A percentile compares a stretch with the other conserved stretches of the same genome.
phyloP scores from a whole-genome alignment of 2,888 invertebrate genomes.

The Dichetophora obliterata region DNA sequence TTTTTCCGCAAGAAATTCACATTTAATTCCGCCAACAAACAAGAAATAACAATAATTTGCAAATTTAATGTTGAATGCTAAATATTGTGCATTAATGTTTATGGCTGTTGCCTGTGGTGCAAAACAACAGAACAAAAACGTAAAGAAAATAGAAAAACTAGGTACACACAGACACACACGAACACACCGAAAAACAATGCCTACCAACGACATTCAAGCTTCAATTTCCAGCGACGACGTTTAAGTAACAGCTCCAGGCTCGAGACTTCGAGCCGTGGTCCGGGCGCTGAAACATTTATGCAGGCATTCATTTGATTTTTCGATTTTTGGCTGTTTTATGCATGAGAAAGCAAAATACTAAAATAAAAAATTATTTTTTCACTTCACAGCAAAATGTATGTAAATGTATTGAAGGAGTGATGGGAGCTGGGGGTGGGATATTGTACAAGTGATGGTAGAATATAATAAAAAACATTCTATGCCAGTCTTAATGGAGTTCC shows the following conservation, averaged over 20 bases:
- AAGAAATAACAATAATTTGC: constrained; percentile 43
- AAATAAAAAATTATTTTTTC: constrained; percentile 45
- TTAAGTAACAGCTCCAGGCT: not conserved
- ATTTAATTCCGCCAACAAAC: constrained; percentile 14
- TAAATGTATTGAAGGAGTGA: not conserved
- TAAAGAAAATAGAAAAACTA: not conserved
- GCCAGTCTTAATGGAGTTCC: constrained; percentile 6
- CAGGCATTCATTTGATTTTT: constrained; percentile 40
- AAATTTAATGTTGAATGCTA: constrained; percentile 47
- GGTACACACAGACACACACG: not conserved
- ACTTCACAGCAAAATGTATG: constrained; percentile 42
- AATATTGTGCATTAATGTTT: constrained; percentile 26
- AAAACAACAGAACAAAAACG: not conserved
- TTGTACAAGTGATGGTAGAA: not conserved
- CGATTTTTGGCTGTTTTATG: constrained; percentile 54
- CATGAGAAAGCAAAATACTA: constrained; percentile 57
- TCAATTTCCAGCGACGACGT: constrained; percentile 1
- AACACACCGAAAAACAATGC: not conserved
- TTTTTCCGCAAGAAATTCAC: not conserved
- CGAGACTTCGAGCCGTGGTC: not conserved
- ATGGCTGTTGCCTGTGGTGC: constrained; percentile 17
- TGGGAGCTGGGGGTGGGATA: not conserved
- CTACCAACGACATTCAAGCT: not conserved
- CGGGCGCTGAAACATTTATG: not conserved
- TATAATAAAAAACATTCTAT: not conserved